Percentiles rank a stretch among this genome's conserved stretches.
Conservation (phyloP, 92 coral and sea anemone genomes). For the Zoanthus gigantus region DNA sequence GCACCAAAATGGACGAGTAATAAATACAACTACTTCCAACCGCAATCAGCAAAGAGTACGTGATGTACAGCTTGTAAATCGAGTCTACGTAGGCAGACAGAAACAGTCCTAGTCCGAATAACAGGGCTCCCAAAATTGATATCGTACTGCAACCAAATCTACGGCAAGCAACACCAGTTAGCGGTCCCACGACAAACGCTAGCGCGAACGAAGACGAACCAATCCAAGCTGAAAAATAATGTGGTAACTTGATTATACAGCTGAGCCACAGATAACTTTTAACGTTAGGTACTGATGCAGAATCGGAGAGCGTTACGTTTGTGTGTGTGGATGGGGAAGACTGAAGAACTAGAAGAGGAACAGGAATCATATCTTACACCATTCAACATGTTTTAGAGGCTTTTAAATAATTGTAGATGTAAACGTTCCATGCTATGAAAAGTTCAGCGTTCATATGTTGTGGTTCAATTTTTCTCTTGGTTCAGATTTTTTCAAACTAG, state of each 20-base stretch:
- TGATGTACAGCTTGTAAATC: slow-evolving; percentile 69
- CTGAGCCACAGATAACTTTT: background rate
- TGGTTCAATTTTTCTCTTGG: too few species aligned
- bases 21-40: slow-evolving; percentile 76
- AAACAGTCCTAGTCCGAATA: slow-evolving; percentile 71
- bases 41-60: slow-evolving; percentile 78
- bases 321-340: too few species aligned
- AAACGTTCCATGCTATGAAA: too few species aligned
- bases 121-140: slow-evolving; percentile 66
- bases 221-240: slow-evolving; percentile 78
- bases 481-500: too few species aligned
- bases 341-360: too few species aligned
- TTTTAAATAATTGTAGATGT: too few species aligned
- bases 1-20: slow-evolving; percentile 70
- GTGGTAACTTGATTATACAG: background rate
- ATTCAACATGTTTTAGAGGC: too few species aligned
- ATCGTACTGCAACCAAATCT: slow-evolving; percentile 69
- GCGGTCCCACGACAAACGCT: slow-evolving; percentile 74
- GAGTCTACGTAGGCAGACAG: slow-evolving; percentile 68
- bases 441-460: too few species aligned
- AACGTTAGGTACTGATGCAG: too few species aligned
- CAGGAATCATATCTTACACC: too few species aligned
- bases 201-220: slow-evolving; percentile 81
- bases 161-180: slow-evolving; percentile 65
- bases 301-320: too few species aligned